These are phyloP conservation scores for Aplochiton taeniatus DNA, from an alignment of 2,797 vertebrate genomes.

Conservation along the genomic window DNA sequence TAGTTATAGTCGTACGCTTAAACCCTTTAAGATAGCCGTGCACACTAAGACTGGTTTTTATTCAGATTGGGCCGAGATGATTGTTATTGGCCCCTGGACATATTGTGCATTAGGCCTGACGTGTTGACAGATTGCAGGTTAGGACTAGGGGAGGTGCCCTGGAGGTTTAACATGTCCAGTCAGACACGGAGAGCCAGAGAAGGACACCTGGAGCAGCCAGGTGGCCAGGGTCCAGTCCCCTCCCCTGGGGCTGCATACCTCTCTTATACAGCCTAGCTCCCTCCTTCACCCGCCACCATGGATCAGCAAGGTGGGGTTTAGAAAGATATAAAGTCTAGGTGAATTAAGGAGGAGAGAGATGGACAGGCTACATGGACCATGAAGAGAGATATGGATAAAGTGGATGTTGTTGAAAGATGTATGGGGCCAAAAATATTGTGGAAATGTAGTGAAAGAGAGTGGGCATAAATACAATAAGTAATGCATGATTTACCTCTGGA, in stretches of 20 bases:
- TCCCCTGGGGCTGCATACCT: constrained; percentile 63
- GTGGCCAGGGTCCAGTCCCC: constrained; percentile 62
- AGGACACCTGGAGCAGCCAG: constrained; percentile 73
- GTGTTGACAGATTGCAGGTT: constrained; percentile 60
- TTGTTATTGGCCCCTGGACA: constrained; percentile 60
- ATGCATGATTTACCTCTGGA: no score
- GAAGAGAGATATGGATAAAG: background rate
- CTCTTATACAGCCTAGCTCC: constrained; percentile 25
- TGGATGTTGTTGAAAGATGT: background rate
- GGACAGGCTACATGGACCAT: background rate
- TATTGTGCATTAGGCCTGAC: constrained; percentile 54
- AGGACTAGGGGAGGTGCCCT: constrained; percentile 17
- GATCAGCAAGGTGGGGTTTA: background rate
- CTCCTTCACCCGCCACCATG: constrained; percentile 22
- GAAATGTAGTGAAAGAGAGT: background rate
- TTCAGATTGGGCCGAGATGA: no score
- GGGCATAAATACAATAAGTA: no score
- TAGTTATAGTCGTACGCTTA: background rate
- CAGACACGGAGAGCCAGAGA: constrained; percentile 56
- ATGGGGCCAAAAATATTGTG: background rate
- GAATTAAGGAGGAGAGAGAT: background rate
- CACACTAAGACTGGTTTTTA: no score
- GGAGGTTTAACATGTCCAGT: constrained; percentile 60
- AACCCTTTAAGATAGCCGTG: no score
- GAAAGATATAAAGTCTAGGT: background rate